Evolutionary conservation across 2,888 invertebrate genomes (phyloP), one percentile per base, ranked within the genome.

Genomic region (Morinoia aosen): DNA sequence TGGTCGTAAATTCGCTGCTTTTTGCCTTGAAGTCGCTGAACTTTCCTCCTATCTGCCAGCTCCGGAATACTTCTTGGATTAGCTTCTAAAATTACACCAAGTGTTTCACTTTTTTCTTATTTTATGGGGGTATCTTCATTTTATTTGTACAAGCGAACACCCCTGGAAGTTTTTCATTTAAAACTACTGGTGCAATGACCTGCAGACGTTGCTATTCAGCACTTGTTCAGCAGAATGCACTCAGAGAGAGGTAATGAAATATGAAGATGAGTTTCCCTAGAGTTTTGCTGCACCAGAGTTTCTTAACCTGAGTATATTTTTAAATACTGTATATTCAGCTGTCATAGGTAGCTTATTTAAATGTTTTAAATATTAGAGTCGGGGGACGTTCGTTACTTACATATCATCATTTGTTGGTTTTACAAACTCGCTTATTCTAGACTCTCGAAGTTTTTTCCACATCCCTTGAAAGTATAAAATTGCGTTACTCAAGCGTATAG

Each of bases 1-100:
- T 14, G 40, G 90, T 90, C 90, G 48, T 90, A 90, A 90, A 90
- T 90, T 90, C 90, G 14, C 48, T 90, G 90, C 90, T 90, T 90
- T 90, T 48, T 90, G 90, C 90, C 40, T 14, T 90, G 90, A 39
- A 90, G 90, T 39, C 48, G 90, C 90, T 90, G 16, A 90, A 90
- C 40, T 90, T 90, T 48, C 90, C 48, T 39, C 39, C 14, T 39
- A 90, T 90, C 90, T 90, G 40, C 90, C 48, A 90, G 39, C 40
- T 90, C 48, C 40, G 40, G 48, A 11, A 39, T 90, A 90, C 40
- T 90, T 90, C 40, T 90, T 90, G 40, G 90, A 90, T 90, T 39
- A 90, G 48, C 90, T 90, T 40, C 40, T 90, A 90, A 90, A 90
- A 90, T 90, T 40, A 90, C 48, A 14, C 40, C 90, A 48, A 90